phyloP scores from a whole-genome alignment of 2,888 invertebrate species.

The Phorcus lineatus region DNA sequence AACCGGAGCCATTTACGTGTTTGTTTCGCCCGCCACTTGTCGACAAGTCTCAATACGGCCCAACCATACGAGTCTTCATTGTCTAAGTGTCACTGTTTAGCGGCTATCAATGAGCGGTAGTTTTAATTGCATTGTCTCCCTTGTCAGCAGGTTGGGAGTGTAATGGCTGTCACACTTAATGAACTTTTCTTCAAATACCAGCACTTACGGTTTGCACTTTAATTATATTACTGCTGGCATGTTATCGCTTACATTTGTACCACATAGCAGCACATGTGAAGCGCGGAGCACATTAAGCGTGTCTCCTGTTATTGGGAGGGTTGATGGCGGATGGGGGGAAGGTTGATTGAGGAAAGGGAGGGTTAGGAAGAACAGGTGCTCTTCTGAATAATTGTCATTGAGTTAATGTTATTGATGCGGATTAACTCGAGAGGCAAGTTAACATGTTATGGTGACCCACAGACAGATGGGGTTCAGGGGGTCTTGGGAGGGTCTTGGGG shows the following conservation, averaged over 20 bases:
- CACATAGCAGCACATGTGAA: background rate
- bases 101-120: too few relatives aligned
- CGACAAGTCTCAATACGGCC: too few relatives aligned
- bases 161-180: background rate
- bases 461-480: background rate
- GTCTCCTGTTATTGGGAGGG: background rate
- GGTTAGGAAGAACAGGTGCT: background rate
- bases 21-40: too few relatives aligned
- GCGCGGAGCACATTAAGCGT: background rate
- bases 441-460: background rate
- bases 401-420: background rate
- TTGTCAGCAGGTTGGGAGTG: background rate
- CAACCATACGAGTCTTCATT: too few relatives aligned
- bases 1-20: too few relatives aligned
- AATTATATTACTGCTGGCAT: background rate
- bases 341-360: too few relatives aligned
- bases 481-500: background rate
- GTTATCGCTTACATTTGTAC: background rate
- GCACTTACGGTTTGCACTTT: background rate
- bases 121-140: background rate
- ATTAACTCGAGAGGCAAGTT: background rate
- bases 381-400: background rate
- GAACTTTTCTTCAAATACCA: background rate
- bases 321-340: background rate
- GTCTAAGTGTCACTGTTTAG: too few relatives aligned